Conservation (phyloP, 2,113 vertebrate genomes). For the Junco hyemalis region DNA sequence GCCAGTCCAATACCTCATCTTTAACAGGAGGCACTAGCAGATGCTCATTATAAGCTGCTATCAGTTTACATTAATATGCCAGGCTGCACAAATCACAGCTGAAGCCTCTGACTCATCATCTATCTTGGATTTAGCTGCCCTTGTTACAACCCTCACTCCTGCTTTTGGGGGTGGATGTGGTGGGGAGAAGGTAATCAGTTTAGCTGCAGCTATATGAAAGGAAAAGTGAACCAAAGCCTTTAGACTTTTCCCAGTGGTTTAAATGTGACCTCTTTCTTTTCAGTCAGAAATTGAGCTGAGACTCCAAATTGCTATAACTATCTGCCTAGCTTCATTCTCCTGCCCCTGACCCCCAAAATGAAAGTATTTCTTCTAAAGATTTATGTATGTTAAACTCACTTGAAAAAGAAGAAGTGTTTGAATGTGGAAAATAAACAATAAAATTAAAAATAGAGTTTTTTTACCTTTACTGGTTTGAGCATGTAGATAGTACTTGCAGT, state of each 20-base stretch:
- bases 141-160: not conserved
- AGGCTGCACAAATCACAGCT: conserved; percentile 59
- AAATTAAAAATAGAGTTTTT: accelerated
- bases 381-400: not conserved
- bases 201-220: not conserved
- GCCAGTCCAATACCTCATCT: not conserved
- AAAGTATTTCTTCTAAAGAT: not conserved
- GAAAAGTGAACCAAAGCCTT: not conserved
- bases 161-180: not conserved
- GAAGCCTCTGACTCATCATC: conserved; percentile 55
- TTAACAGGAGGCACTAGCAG: conserved; percentile 43
- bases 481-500: not conserved
- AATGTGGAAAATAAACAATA: not conserved
- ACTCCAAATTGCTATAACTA: not conserved
- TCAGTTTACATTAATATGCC: conserved; percentile 60
- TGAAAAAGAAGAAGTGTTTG: not conserved
- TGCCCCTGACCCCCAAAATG: not conserved
- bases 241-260: not conserved
- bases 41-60: conserved; percentile 55
- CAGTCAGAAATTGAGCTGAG: not conserved
- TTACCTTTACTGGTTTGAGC: not conserved
- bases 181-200: not conserved
- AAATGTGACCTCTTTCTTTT: not conserved
- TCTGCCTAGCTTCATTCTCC: not conserved
- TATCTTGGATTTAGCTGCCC: not conserved